A percentile compares a stretch with the other conserved stretches of the same genome.
Conservation (phyloP, 2,888 invertebrate species). For the Chrysotoxum bicinctum region DNA sequence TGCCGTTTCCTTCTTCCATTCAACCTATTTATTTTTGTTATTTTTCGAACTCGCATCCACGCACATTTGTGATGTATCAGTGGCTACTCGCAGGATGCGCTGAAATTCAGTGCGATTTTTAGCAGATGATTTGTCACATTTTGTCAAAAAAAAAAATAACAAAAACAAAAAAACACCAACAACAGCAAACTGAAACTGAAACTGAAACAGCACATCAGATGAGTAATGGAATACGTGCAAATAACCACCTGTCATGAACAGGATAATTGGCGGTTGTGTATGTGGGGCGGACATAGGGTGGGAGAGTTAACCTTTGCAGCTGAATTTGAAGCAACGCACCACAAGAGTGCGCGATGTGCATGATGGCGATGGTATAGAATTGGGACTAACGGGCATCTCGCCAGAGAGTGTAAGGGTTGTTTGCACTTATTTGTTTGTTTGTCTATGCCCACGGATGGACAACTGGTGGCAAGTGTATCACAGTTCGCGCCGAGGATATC, state of each 20-base stretch:
- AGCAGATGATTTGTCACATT: conserved; percentile 68
- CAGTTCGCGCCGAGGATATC: conserved; percentile 56
- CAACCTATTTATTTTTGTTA: conserved; percentile 1
- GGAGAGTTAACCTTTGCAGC: conserved; percentile 55
- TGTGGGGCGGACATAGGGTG: neutral
- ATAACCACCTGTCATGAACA: conserved; percentile 73
- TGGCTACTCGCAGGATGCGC: conserved; percentile 56
- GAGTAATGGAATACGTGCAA: conserved; percentile 73
- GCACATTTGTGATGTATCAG: conserved; percentile 16
- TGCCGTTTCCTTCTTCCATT: conserved; percentile 7
- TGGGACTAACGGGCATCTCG: conserved; percentile 31
- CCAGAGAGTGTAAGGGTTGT: conserved; percentile 38
- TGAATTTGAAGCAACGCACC: conserved; percentile 69
- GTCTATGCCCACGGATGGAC: conserved; percentile 63
- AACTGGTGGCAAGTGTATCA: conserved; percentile 70
- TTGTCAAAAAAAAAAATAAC: conserved; percentile 46
- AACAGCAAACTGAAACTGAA: conserved; percentile 18
- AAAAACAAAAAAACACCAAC: neutral
- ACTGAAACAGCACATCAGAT: conserved; percentile 52
- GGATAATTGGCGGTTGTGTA: conserved; percentile 70
- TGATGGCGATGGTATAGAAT: conserved; percentile 37
- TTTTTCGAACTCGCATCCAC: conserved; percentile 28
- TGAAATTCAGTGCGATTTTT: conserved; percentile 57
- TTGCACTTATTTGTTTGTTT: conserved; percentile 55
- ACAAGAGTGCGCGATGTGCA: conserved; percentile 45